Base-by-base conservation (phyloP, 2,113 vertebrate genomes). In the Onychorhynchus coronatus region DNA sequence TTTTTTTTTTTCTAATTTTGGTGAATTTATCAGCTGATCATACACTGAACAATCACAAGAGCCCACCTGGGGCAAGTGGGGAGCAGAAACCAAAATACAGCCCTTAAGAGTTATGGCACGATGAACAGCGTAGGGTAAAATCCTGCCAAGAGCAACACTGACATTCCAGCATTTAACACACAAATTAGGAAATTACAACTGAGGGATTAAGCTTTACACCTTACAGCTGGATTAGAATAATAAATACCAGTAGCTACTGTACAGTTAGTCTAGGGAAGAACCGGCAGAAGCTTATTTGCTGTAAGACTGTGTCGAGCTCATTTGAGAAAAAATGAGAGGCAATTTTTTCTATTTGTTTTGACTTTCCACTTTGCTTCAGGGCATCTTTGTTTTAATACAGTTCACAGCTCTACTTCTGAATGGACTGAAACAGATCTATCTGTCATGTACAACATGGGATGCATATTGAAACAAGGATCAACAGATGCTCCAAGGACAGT, bases 301-400 rank as follows among this genome's bases (percentile, higher is more conserved):
- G 0, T 52, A 84, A 90, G 42, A 71, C 5, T n/a, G 19, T 12
- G 39, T 37, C 11, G 65, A 71, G n/a, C 53, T 87, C 4, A 12
- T 73, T 56, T 37, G 37, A 44, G 83, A 85, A 75, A 58, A 97
- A 91, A 25, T 5, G 24, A 58, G 46, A 89, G 50, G 81, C 24
- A 23, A 33, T 24, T 84, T 85, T 63, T 73, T 31, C 39, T 92
- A 23, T 87, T 87, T 92, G 52, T 67, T 90, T 80, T 81, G 76
- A 92, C 58, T 89, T 89, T 47, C 49, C 35, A 14, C 25, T 93
- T 82, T 47, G 75, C 88, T 89, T 79, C 88, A 37, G 94, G 88
- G 77, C 65, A 81, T 89, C 83, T 95, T 74, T 83, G 39, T 85
- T 96, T 89, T 94, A 94, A 52, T 78, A 70, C 89, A 67, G 39